Base-by-base conservation (phyloP, 92 coral and sea anemone genomes). In the Isaurus tuberculatus region DNA sequence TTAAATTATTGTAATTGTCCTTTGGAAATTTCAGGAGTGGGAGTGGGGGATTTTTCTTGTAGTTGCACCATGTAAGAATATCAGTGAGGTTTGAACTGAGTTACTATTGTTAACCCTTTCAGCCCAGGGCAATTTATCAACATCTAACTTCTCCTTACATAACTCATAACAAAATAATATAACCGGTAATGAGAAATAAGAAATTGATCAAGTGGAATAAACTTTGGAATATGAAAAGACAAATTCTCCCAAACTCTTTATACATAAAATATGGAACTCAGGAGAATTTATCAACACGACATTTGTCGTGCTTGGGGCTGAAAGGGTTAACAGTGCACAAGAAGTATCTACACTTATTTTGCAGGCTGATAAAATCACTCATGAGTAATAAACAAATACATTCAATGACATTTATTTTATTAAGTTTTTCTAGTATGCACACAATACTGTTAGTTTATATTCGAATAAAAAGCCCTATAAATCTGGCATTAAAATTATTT, bases 1-100 rank as follows among this genome's bases (percentile, higher is more conserved):
- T 49, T 49, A 49, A 49, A 49, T 49, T 49, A 49, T 49, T 49
- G 58, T 49, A 49, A 49, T 49, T 49, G 58, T 49, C 58, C 58
- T 49, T 49, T 49, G 58, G 16, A 49, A 49, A 49, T 49, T 49
- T 49, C 58, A 49, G 58, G 58, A 49, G 58, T 49, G 58, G 58
- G 58, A 49, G 58, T 49, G 58, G 58, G 58, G 58, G 58, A 49
- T 49, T 49, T 49, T 49, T 49, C 58, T 49, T 49, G 58, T 49
- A 49, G 58, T 49, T 49, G 58, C 58, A 49, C 58, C 58, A 49
- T 49, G 58, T 49, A 49, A 49, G 58, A 49, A 49, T 49, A 49
- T 49, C 58, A 49, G 58, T 49, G 58, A 49, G 58, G 58, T 49
- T 49, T 49, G 46, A 40, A 40, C 46, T 40, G 46, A 40, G 46